Evolutionary conservation across 2,113 vertebrate genomes (phyloP), one percentile per base, ranked within the genome.

Genomic region (Macrotis lagotis): DNA sequence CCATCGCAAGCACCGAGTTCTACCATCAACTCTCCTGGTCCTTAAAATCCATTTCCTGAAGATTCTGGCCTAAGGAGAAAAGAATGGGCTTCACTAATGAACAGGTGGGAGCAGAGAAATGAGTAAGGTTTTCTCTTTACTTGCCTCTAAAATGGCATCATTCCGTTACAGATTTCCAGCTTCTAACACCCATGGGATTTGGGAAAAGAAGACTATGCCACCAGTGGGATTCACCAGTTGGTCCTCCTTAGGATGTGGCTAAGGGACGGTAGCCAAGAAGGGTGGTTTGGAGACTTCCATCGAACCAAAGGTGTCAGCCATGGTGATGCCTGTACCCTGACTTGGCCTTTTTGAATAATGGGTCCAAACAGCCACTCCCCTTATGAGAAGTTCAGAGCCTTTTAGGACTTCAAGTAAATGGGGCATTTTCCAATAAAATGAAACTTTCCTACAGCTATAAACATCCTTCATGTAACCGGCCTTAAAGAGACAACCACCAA

Each of bases 401-500:
- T 51, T 9, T 3, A 37, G 59, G 44, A 26, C 95, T 98, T 98
- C 98, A 95, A 95, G 98, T 98, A 98, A 98, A 98, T 50, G 97
- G 97, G 48, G 48, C 90, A 53, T 93, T 95, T 98, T 98, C 98
- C 97, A 97, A 98, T 97, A 98, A 98, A 97, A 96, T 95, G 96
- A 98, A 97, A 98, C 94, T 8, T 48, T 55, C 94, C 0, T 9
- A 3, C n/a, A 83, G 53, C 89, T n/a, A 96, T 66, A 53, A 98
- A 92, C 96, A 97, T 93, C 97, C 93, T 96, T 96, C 92, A 93
- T 48, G 2, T 0, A 88, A 47, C 6, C 11, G 26, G 52, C 48
- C 93, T 74, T 74, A 11, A 50, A 52, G 89, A 28, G 90, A 91
- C 3, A 19, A 5, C 95, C 95, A 51, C 94, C 96, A 94, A 92